Conservation (phyloP, 1,140 invertebrate genomes). For the Batillaria attramentaria region DNA sequence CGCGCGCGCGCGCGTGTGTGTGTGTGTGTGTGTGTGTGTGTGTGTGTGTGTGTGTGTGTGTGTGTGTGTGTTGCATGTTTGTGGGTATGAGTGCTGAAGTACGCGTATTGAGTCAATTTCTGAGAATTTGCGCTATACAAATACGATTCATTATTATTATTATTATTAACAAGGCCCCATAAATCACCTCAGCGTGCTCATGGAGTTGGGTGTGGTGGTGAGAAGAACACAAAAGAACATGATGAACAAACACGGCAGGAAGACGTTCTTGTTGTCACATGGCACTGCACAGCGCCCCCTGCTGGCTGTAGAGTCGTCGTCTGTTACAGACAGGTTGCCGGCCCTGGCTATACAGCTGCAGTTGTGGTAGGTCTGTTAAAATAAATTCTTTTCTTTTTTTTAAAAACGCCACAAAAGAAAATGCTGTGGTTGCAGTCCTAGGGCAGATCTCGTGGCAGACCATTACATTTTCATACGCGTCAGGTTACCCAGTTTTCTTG, state of each 20-base stretch:
- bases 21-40: too few relatives aligned
- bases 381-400: not conserved
- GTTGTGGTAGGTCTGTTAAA: conserved; percentile 42
- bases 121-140: too few relatives aligned
- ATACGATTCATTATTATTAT: too few relatives aligned
- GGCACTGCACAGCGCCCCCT: conserved; percentile 40
- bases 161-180: too few relatives aligned
- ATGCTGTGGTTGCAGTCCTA: not conserved
- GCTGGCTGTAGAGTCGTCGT: conserved; percentile 36
- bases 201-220: conserved; percentile 52
- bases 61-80: too few relatives aligned
- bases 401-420: not conserved
- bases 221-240: conserved; percentile 47
- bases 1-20: too few relatives aligned
- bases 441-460: not conserved
- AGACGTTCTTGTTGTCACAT: conserved; percentile 43
- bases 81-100: too few relatives aligned
- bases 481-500: too few relatives aligned
- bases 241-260: conserved; percentile 44
- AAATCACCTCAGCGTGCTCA: conserved; percentile 50
- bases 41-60: not conserved
- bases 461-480: not conserved
- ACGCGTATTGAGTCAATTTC: too few relatives aligned
- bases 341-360: conserved; percentile 49
- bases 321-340: conserved; percentile 22